These are phyloP conservation scores for Cryptoprocta ferox DNA, from an alignment of 2,797 vertebrate genomes.

Conservation along the genomic window DNA sequence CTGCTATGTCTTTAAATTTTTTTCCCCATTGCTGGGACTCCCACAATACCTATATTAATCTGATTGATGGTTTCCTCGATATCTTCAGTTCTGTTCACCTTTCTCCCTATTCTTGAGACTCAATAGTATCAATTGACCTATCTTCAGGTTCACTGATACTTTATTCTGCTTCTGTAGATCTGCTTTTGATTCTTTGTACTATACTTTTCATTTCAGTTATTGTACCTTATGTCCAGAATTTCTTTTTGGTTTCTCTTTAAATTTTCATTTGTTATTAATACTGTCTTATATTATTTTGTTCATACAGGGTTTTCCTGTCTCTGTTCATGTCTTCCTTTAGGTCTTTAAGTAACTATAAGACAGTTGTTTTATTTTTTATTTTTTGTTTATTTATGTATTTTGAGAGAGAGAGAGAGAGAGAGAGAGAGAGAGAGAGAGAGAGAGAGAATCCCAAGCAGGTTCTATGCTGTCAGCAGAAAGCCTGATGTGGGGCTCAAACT, in stretches of 20 bases:
- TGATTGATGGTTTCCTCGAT: background rate
- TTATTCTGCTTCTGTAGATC: background rate
- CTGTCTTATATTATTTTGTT: background rate
- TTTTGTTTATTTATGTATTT: no score
- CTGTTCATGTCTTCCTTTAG: background rate
- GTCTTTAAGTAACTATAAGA: background rate
- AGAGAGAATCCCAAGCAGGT: no score
- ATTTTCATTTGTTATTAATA: background rate
- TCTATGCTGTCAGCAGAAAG: no score
- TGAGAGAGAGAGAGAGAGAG: no score
- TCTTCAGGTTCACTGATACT: background rate
- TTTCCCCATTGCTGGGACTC: background rate
- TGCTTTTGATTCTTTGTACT: background rate
- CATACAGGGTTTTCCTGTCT: background rate
- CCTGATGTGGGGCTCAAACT: no score
- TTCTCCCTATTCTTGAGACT: background rate
- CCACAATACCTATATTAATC: background rate
- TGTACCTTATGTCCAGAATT: background rate
- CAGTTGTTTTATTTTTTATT: background rate
- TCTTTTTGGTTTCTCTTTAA: background rate
- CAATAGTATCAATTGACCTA: background rate
- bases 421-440: no score
- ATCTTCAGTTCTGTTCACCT: background rate
- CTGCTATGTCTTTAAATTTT: background rate
- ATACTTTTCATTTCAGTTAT: background rate